These are phyloP conservation scores for Bubo scandiacus DNA, from an alignment of 2,113 vertebrate species.

Conservation along the genomic window DNA sequence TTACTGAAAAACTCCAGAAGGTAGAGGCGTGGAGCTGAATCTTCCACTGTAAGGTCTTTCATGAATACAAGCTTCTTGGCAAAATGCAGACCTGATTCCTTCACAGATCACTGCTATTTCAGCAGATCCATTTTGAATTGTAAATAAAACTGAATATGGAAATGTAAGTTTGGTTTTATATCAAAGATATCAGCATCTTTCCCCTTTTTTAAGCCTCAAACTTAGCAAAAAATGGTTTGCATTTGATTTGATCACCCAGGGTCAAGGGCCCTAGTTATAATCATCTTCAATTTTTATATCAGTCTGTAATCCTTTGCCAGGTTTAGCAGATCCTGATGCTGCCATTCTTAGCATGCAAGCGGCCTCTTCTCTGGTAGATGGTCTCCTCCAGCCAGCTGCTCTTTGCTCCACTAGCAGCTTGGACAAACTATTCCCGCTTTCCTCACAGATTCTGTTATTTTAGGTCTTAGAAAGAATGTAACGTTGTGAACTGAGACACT, in stretches of 20 bases:
- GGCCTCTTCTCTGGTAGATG: not conserved
- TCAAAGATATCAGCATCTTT: not conserved
- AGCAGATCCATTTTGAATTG: not conserved
- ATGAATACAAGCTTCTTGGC: not conserved
- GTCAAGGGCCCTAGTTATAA: not conserved
- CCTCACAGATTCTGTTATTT: constrained; percentile 1
- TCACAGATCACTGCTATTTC: not conserved
- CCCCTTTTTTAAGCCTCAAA: not conserved
- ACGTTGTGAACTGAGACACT: not conserved
- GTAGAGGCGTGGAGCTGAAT: fast-evolving
- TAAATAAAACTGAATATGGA: not conserved
- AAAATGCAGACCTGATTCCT: not conserved
- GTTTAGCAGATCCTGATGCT: not conserved
- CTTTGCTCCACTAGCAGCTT: not conserved
- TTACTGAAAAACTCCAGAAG: not conserved
- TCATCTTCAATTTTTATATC: not conserved
- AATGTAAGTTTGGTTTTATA: not conserved
- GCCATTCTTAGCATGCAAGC: not conserved
- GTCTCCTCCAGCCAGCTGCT: fast-evolving
- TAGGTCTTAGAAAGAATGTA: constrained; percentile 11
- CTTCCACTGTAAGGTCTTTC: not conserved
- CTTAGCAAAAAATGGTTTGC: not conserved
- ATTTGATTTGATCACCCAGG: not conserved
- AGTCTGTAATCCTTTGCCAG: not conserved
- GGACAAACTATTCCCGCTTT: not conserved